Base-by-base conservation (phyloP, 2,113 vertebrate genomes). In the Neotoma lepida region DNA sequence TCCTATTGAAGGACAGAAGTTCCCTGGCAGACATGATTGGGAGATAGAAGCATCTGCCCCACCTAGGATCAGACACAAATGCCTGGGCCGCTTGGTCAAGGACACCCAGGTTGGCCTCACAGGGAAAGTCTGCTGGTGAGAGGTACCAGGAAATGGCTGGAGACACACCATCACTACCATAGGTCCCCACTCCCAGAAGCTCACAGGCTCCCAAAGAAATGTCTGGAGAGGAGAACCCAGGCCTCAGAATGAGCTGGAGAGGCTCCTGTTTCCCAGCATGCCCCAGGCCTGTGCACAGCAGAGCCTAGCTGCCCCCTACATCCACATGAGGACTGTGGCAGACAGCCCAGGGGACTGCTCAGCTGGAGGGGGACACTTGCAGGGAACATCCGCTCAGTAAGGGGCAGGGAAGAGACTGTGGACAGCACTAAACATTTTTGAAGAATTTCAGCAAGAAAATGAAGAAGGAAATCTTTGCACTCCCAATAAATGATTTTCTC, bases 351-450 rank as follows among this genome's bases (percentile, higher is more conserved):
- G 2, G 1, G 35, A 2, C 88, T 1, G 2, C 81, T 58, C 18
- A 58, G 49, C 49, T 56, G 63, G 89, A 73, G 66, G n/a, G 74
- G 41, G 46, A 51, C 86, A 24, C 28, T 54, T 44, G 66, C 51
- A 9, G 71, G 30, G 54, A 46, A 46, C 28, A 61, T 63, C n/a
- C 39, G 22, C 68, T 49, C 44, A 2, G 0, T 0, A 1, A 0
- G 0, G 28, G n/a, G 33, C 9, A 4, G 4, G 35, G 22, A 58
- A 39, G 91, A 46, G 7, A 4, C 33, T 7, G 2, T 0, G 44
- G 33, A 24, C 30, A 0, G 13, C 14, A 6, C 63, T 14, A 2
- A 14, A 51, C 2, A 6, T 35, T 28, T n/a, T n/a, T 20, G 61
- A 73, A 56, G 68, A 30, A 2, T 56, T 6, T 26, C 54, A 24